phyloP scores from a whole-genome alignment of 2,888 invertebrate genomes.

The Melolontha melolontha region DNA sequence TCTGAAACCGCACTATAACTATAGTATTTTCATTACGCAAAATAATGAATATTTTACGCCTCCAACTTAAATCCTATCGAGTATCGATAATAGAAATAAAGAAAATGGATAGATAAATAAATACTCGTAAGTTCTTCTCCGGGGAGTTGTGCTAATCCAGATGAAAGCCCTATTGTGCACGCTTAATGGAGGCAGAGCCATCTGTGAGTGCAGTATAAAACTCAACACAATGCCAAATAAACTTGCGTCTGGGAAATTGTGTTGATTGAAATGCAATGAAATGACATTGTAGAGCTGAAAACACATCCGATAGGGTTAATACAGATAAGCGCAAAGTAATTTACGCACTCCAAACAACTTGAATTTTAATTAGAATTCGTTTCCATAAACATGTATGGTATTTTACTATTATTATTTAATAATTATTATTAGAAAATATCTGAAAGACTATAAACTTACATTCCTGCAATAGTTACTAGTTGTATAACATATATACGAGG shows the following conservation, averaged over 20 bases:
- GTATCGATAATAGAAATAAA: conserved; percentile 42
- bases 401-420: neutral
- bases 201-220: conserved; percentile 58
- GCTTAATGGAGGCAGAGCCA: conserved; percentile 61
- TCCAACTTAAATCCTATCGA: conserved; percentile 18
- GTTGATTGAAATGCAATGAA: conserved; percentile 62
- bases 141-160: conserved; percentile 63
- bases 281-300: conserved; percentile 47
- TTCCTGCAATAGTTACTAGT: too few species aligned
- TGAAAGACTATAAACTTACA: too few species aligned
- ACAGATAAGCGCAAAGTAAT: conserved; percentile 39
- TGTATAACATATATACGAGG: too few species aligned
- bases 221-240: conserved; percentile 55
- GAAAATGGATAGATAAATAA: conserved; percentile 53
- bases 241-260: conserved; percentile 60
- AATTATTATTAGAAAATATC: too few species aligned
- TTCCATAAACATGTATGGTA: conserved; percentile 3
- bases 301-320: conserved; percentile 49
- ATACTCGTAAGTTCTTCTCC: conserved; percentile 56
- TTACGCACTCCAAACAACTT: conserved; percentile 27
- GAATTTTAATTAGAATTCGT: conserved; percentile 36
- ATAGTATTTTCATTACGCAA: too few species aligned
- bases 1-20: too few species aligned
- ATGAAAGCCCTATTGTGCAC: conserved; percentile 62
- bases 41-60: conserved; percentile 8